Evolutionary conservation across 2,888 invertebrate genomes (phyloP).

Genomic region (Entomobrya multifasciata): DNA sequence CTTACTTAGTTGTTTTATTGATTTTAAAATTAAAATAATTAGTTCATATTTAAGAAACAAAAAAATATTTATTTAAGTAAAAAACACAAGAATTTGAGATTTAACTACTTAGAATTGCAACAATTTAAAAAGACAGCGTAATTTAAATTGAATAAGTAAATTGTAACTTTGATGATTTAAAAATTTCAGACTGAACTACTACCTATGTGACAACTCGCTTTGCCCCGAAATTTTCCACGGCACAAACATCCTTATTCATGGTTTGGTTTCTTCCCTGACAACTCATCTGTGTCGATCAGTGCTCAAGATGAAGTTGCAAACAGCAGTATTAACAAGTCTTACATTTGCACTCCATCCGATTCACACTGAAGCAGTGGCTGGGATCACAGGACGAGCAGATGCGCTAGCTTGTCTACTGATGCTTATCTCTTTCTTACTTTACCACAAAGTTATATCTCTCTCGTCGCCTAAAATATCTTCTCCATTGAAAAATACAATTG

Average conservation of each 20-base stretch:
- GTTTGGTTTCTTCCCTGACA: slow-evolving; percentile 87
- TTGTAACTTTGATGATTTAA: no score
- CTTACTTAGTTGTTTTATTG: no score
- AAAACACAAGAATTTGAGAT: no score
- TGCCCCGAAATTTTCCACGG: slow-evolving; percentile 90
- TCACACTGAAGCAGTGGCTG: slow-evolving; percentile 94
- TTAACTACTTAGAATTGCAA: no score
- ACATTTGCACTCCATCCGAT: slow-evolving; percentile 93
- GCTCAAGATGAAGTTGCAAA: slow-evolving; percentile 86
- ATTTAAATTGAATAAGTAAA: no score
- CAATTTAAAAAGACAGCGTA: no score
- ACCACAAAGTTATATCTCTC: slow-evolving; percentile 85
- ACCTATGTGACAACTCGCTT: slow-evolving; percentile 84
- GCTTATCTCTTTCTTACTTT: slow-evolving; percentile 89
- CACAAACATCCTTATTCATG: slow-evolving; percentile 89
- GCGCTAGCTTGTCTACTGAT: slow-evolving; percentile 92
- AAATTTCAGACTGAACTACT: slow-evolving; percentile 89
- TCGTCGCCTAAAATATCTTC: background rate
- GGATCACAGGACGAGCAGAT: slow-evolving; percentile 93
- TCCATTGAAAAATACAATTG: no score
- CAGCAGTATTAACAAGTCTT: slow-evolving; percentile 87
- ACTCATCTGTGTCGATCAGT: slow-evolving; percentile 86
- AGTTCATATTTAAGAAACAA: no score
- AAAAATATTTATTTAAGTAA: no score
- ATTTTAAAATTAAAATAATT: no score